phyloP scores from a whole-genome alignment of 2,888 invertebrate species.

The Corbicula japonica region DNA sequence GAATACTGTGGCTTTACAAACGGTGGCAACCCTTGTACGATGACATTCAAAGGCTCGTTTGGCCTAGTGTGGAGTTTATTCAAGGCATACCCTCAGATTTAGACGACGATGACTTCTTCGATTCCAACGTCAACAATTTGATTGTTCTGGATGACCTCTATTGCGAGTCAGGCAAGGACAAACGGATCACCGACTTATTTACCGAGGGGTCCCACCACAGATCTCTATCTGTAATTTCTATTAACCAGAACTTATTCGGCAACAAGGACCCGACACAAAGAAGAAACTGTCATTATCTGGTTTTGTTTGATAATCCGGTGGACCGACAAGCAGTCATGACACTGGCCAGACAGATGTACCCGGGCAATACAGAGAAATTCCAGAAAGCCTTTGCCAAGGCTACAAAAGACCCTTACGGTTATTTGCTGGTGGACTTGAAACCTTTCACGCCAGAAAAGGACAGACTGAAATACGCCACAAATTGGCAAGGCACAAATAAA shows the following conservation, averaged over 20 bases:
- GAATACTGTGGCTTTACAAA: conserved; percentile 56
- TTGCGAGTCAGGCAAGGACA: no score
- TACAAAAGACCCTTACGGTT: no score
- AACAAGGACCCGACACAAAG: no score
- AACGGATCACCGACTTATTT: conserved; percentile 46
- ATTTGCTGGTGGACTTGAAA: conserved; percentile 41
- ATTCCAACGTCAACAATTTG: conserved; percentile 5
- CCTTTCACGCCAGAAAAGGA: conserved; percentile 44
- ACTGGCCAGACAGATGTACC: no score
- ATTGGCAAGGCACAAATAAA: background rate
- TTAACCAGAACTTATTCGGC: no score
- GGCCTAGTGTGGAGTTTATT: conserved; percentile 50
- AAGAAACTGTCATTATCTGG: no score
- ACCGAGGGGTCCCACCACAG: conserved; percentile 56
- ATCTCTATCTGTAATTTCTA: no score
- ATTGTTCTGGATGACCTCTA: no score
- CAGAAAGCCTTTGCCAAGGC: conserved; percentile 2
- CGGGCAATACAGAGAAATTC: no score
- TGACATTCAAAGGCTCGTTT: conserved; percentile 31
- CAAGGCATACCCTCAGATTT: conserved; percentile 56
- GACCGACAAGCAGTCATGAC: no score
- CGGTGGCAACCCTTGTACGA: conserved; percentile 49
- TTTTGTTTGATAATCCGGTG: no score
- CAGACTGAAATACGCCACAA: conserved; percentile 18
- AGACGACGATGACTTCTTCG: conserved; percentile 47